A percentile compares a stretch with the other conserved stretches of the same genome.
phyloP scores from a whole-genome alignment of 2,113 vertebrate species.

The Craseonycteris thonglongyai region DNA sequence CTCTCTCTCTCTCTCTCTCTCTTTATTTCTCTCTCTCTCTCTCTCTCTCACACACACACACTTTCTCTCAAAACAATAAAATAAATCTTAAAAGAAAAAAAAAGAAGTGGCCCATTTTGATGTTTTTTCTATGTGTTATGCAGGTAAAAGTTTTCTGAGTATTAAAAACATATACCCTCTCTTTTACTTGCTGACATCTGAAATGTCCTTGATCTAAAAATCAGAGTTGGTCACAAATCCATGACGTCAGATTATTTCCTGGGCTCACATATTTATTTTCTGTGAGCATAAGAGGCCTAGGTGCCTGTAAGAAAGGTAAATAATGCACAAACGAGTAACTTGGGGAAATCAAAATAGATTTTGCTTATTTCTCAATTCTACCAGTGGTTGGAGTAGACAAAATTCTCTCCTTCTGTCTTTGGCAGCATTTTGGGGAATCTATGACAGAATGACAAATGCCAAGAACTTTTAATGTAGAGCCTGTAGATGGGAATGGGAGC shows the following conservation, averaged over 20 bases:
- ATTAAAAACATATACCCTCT: neutral
- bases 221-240: neutral
- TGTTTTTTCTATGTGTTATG: neutral
- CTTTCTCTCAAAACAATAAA: too few relatives aligned
- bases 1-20: too few relatives aligned
- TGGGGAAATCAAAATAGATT: neutral
- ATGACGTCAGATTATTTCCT: neutral
- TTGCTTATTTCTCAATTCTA: neutral
- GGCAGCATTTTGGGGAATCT: neutral
- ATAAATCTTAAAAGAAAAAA: too few relatives aligned
- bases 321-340: neutral
- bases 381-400: neutral
- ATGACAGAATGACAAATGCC: neutral
- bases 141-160: neutral
- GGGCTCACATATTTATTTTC: neutral
- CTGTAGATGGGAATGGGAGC: neutral
- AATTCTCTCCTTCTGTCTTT: neutral
- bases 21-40: too few relatives aligned
- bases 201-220: neutral
- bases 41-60: too few relatives aligned
- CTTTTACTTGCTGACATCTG: neutral
- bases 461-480: neutral
- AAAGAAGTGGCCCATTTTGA: neutral
- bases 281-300: neutral
- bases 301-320: neutral